Conservation (phyloP, 2,888 invertebrate species). For the Liodrosophila aerea region DNA sequence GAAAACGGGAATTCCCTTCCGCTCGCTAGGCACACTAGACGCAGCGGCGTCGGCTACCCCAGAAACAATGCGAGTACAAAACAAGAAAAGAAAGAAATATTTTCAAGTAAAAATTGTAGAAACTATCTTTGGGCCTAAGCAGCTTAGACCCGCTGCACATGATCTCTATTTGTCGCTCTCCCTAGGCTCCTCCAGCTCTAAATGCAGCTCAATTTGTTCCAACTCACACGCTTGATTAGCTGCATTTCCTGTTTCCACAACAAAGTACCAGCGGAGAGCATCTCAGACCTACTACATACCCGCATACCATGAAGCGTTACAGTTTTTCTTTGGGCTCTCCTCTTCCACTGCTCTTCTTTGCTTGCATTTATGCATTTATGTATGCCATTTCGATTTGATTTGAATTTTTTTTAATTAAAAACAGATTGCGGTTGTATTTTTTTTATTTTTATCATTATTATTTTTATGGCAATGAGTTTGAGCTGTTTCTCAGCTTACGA, state of each 20-base stretch:
- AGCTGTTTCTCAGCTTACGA: conserved; percentile 70
- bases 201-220: conserved; percentile 57
- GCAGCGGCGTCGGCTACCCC: conserved; percentile 42
- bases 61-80: conserved; percentile 1
- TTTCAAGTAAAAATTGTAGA: conserved; percentile 1
- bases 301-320: conserved; percentile 6
- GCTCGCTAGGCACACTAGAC: conserved; percentile 48
- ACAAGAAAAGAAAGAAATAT: neutral
- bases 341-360: neutral
- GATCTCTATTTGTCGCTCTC: neutral
- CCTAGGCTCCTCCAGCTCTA: conserved; percentile 17
- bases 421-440: conserved; percentile 63
- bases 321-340: conserved; percentile 6
- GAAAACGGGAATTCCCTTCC: conserved; percentile 78
- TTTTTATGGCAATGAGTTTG: conserved; percentile 61
- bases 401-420: conserved; percentile 61
- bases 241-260: conserved; percentile 65
- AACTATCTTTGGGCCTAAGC: conserved; percentile 40
- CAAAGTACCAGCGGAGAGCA: neutral
- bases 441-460: neutral
- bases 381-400: conserved; percentile 3
- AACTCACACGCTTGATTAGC: conserved; percentile 71
- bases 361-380: neutral
- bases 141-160: conserved; percentile 25
- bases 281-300: too few species aligned